Evolutionary conservation across 2,113 vertebrate genomes (phyloP), one percentile per base, ranked within the genome.

Genomic region (Phasianus colchicus): DNA sequence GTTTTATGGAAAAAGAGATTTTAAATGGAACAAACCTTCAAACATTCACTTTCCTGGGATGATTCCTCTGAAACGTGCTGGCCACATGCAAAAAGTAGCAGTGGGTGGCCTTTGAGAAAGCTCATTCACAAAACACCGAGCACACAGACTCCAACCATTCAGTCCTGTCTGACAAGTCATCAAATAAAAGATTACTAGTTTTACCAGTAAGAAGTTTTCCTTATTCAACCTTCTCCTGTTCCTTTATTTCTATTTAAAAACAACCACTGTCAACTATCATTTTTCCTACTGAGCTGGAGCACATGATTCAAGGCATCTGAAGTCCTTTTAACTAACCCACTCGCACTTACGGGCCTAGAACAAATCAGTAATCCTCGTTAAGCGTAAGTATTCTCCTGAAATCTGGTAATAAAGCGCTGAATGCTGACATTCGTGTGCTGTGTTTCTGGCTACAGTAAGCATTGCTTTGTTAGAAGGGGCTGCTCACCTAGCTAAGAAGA

Each of bases 111-210:
- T 69, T 8, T 30, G 17, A 85, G 84, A 89, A 91, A 55, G 22
- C 36, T 77, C 76, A 65, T 34, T 92, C n/a, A 4, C 48, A 79
- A 57, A 57, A 87, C 14, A 86, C n/a, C 15, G n/a, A 88, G 63
- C 40, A 25, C 32, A 29, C 70, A 85, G 48, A 47, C 66, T 72
- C 66, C 67, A 65, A 75, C 42, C 69, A 92, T 87, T 65, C 72
- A 73, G 92, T 83, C 88, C 60, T 88, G 90, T 91, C 85, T 74
- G 92, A 20, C 81, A 87, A 92, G 92, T 89, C 25, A 94, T 76
- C 74, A 87, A 84, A 45, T 58, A 84, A 65, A 48, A 78, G 48
- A 87, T 54, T 82, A 94, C 86, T 65, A 91, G 91, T 89, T 96
- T 83, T 80, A 79, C 91, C 72, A 95, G 91, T 67, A 96, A 76